Evolutionary conservation across 2,113 vertebrate species (phyloP), one percentile per base, ranked within the genome.

Genomic region (Carollia perspicillata): DNA sequence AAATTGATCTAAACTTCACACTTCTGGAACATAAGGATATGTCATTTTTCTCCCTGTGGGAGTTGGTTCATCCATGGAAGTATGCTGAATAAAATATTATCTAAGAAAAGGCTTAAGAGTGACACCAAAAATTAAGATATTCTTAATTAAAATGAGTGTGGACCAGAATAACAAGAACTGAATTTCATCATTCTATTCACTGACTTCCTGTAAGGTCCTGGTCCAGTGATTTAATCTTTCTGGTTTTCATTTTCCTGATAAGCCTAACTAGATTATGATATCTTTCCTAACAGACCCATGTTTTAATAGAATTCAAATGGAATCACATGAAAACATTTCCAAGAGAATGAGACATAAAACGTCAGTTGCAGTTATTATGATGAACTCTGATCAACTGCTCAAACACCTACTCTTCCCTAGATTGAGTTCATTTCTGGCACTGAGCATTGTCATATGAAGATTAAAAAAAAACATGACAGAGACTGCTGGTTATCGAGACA

Each of bases 1-100:
- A 84, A 89, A 84, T 65, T 65, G 23, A 92, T 79, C 51, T 53
- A 66, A 92, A 95, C 14, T 71, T 97, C 37, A 85, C 13, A 93
- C 33, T 94, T 96, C 72, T 90, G 33, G 28, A 90, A 60, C 47
- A 63, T 63, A 81, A 51, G 26, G 7, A 81, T 72, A 4, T 49
- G 14, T 20, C 51, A 55, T 49, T 92, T 93, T 80, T 92, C 42
- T 93, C 68, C 35, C 88, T 65, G 20, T 6, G n/a, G 53, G 66
- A 95, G 58, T 23, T 90, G 47, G 33, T 47, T 35, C 35, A 89
- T 83, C 40, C 12, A 12, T 77, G 30, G n/a, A 89, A 93, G 75
- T 14, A 83, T 28, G 14, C 2, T 40, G 23, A 91, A 74, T 65
- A 17, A 86, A 89, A 84, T 78, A 49, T 51, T 18, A 14, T 68